phyloP scores from a whole-genome alignment of 2,888 invertebrate species.

The Nymphalis c-album region DNA sequence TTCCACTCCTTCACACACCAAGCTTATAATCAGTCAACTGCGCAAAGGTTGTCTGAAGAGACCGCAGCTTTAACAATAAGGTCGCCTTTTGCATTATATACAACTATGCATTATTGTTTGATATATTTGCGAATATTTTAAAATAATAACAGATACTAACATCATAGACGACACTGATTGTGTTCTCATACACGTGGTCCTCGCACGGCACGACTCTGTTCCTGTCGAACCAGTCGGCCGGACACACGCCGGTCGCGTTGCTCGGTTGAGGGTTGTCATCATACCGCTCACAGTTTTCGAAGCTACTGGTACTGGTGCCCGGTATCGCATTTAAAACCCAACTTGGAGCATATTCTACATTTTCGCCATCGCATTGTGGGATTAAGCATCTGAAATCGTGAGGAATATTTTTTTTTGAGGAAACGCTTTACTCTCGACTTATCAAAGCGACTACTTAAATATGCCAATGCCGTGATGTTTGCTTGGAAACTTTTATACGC shows the following conservation, averaged over 20 bases:
- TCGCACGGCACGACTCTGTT: constrained; percentile 51
- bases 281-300: constrained; percentile 62
- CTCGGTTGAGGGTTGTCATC: constrained; percentile 45
- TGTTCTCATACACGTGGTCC: constrained; percentile 62
- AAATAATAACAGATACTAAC: constrained; percentile 50
- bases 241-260: constrained; percentile 50
- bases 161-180: constrained; percentile 67
- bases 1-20: no score
- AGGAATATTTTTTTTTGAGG: background rate
- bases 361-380: constrained; percentile 58
- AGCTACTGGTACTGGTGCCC: constrained; percentile 46
- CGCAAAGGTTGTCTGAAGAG: no score
- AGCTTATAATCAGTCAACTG: no score
- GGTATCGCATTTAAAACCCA: constrained; percentile 67
- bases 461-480: no score
- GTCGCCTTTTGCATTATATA: no score
- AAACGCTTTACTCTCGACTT: no score
- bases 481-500: no score
- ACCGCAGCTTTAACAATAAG: no score
- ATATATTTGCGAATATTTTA: no score
- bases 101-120: no score
- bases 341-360: constrained; percentile 54
- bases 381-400: constrained; percentile 56
- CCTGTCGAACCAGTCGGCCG: constrained; percentile 57
- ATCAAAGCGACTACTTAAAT: no score